Percentiles rank a stretch among this genome's conserved stretches.
phyloP scores from a whole-genome alignment of 2,888 invertebrate species.

The Parochlus steinenii region DNA sequence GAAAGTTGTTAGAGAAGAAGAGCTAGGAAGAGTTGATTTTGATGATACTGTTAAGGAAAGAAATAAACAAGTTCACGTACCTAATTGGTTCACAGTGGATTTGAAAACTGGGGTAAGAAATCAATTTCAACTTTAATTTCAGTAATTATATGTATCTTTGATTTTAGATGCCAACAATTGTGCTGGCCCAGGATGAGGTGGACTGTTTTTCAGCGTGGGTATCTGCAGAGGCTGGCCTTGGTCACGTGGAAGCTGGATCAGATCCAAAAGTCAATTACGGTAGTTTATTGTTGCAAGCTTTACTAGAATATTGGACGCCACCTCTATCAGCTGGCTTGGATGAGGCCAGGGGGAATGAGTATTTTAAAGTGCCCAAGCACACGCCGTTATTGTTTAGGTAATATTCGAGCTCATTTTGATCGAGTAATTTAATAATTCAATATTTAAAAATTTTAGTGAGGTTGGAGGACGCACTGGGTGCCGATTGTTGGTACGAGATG shows the following conservation, averaged over 20 bases:
- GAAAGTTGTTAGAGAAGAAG: constrained; percentile 74
- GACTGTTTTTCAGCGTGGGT: constrained; percentile 99
- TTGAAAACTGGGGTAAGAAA: constrained; percentile 86
- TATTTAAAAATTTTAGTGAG: constrained; percentile 45
- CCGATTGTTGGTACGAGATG: constrained; percentile 73
- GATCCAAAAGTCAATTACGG: constrained; percentile 63
- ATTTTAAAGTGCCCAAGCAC: constrained; percentile 84
- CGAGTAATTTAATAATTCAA: constrained; percentile 4
- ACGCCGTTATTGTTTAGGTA: constrained; percentile 92
- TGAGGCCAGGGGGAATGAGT: constrained; percentile 55
- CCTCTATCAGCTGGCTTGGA: constrained; percentile 50
- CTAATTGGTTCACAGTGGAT: constrained; percentile 98
- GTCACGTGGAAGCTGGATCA: constrained; percentile 32
- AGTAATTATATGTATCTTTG: constrained; percentile 11
- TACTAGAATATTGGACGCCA: constrained; percentile 88
- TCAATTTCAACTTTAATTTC: constrained; percentile 15
- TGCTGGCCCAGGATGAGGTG: constrained; percentile 90
- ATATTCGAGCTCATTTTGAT: constrained; percentile 10
- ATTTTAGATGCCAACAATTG: constrained; percentile 82
- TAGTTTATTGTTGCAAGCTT: constrained; percentile 77
- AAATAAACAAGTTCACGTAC: constrained; percentile 87
- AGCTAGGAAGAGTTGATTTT: constrained; percentile 79
- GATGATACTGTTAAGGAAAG: constrained; percentile 85
- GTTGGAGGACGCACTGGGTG: constrained; percentile 90
- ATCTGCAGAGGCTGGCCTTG: constrained; percentile 85